Percentiles rank a stretch among this genome's conserved stretches.
Conservation (phyloP, 53 echinoderm and acorn worm genomes). For the Mesocentrotus franciscanus region DNA sequence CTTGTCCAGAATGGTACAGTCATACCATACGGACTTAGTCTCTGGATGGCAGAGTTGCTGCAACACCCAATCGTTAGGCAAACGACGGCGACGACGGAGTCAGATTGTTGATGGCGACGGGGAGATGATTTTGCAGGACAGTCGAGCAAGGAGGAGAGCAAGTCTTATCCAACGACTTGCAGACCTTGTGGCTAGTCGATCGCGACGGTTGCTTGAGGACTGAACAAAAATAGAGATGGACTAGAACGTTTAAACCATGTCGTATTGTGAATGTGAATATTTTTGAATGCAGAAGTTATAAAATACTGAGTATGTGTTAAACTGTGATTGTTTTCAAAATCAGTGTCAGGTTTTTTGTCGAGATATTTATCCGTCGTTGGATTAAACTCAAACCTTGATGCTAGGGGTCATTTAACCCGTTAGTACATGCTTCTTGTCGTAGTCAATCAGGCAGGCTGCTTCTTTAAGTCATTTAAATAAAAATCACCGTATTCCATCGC, state of each 20-base stretch:
- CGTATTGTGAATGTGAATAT: constrained; percentile 44
- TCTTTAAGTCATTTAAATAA: background rate
- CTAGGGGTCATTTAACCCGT: background rate
- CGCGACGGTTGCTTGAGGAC: background rate
- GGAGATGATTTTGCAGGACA: background rate
- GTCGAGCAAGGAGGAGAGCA: background rate
- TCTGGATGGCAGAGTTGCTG: constrained; percentile 49
- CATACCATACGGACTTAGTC: constrained; percentile 34
- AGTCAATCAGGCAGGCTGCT: background rate
- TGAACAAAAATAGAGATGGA: background rate
- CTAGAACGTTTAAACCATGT: background rate
- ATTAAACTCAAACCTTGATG: background rate
- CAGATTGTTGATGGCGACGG: background rate
- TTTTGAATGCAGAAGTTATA: background rate
- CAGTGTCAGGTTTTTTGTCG: background rate
- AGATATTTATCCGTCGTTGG: background rate
- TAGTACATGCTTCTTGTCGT: background rate
- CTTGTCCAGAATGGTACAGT: background rate
- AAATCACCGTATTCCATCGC: background rate
- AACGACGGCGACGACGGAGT: constrained; percentile 39
- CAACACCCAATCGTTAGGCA: constrained; percentile 45
- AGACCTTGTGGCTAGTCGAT: constrained; percentile 39
- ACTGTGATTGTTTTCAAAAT: background rate
- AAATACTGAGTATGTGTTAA: background rate
- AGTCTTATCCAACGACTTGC: constrained; percentile 19